Percentiles rank a stretch among this genome's conserved stretches.
These are phyloP conservation scores for Protophormia terraenovae DNA, from an alignment of 2,888 invertebrate species.

Conservation along the genomic window DNA sequence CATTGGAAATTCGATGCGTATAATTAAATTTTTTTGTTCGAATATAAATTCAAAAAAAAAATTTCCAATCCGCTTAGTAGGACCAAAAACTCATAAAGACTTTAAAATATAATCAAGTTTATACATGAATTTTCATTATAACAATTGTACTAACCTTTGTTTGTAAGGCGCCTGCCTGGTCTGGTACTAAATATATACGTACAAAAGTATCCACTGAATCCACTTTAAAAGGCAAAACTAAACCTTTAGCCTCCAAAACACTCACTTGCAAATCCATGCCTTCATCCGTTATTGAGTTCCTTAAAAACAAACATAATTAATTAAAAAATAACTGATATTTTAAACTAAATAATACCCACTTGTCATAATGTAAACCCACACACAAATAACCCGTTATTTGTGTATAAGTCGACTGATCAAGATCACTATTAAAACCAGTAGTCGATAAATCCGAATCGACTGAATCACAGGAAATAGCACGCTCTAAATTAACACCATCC, in stretches of 20 bases:
- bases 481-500: constrained; percentile 78
- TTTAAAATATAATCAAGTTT: no score
- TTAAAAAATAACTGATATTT: background rate
- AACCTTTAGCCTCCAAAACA: constrained; percentile 89
- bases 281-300: constrained; percentile 76
- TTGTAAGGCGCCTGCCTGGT: constrained; percentile 86
- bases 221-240: constrained; percentile 84
- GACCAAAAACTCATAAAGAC: no score
- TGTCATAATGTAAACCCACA: constrained; percentile 89
- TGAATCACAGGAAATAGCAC: constrained; percentile 90
- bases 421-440: constrained; percentile 86
- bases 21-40: no score
- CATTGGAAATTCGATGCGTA: no score
- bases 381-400: constrained; percentile 89
- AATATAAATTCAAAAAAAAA: no score
- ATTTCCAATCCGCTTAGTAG: no score
- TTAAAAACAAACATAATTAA: constrained; percentile 56
- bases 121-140: no score
- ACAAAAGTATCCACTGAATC: constrained; percentile 88
- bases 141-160: constrained; percentile 83
- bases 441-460: constrained; percentile 87
- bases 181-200: constrained; percentile 88
- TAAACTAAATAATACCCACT: constrained; percentile 82
- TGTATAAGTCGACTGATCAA: constrained; percentile 85
- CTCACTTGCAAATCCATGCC: constrained; percentile 83